Evolutionary conservation across 2,888 invertebrate genomes (phyloP).

Genomic region (Ochropleura leucogaster): DNA sequence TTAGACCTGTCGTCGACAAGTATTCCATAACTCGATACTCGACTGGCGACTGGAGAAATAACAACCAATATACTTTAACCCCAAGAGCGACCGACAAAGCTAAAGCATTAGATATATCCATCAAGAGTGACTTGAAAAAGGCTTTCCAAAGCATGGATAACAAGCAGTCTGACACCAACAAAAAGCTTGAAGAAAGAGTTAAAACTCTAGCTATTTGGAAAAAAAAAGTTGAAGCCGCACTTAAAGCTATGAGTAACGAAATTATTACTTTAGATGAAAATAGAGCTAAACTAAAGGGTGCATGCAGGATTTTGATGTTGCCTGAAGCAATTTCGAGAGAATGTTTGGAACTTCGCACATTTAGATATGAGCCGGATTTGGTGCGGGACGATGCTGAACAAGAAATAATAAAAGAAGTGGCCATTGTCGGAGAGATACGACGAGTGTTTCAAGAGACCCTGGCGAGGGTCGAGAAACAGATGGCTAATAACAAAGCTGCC

Average conservation of each 20-base stretch:
- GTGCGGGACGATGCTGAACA: constrained; percentile 95
- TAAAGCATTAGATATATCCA: constrained; percentile 72
- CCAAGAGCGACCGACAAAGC: constrained; percentile 81
- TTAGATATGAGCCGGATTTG: constrained; percentile 93
- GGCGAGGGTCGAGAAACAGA: constrained; percentile 92
- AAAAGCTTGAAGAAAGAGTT: constrained; percentile 75
- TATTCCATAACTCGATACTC: constrained; percentile 94
- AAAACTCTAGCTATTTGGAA: constrained; percentile 92
- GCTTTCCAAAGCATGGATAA: constrained; percentile 90
- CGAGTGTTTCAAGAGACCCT: constrained; percentile 91
- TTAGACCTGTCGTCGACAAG: constrained; percentile 94
- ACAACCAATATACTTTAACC: constrained; percentile 89
- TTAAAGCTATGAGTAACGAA: constrained; percentile 92
- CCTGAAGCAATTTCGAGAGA: constrained; percentile 94
- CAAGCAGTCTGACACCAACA: constrained; percentile 87
- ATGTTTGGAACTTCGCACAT: constrained; percentile 93
- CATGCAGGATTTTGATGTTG: constrained; percentile 92
- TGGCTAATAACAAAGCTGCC: constrained; percentile 93
- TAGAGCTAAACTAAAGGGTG: constrained; percentile 92
- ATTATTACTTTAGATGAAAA: constrained; percentile 92
- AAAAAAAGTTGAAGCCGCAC: constrained; percentile 91
- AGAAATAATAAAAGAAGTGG: constrained; percentile 94
- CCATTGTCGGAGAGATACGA: constrained; percentile 93
- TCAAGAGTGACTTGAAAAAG: constrained; percentile 82
- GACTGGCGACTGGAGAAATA: constrained; percentile 93